Evolutionary conservation across 2,113 vertebrate genomes (phyloP), one percentile per base, ranked within the genome.

Genomic region (Rhinolophus sinicus): DNA sequence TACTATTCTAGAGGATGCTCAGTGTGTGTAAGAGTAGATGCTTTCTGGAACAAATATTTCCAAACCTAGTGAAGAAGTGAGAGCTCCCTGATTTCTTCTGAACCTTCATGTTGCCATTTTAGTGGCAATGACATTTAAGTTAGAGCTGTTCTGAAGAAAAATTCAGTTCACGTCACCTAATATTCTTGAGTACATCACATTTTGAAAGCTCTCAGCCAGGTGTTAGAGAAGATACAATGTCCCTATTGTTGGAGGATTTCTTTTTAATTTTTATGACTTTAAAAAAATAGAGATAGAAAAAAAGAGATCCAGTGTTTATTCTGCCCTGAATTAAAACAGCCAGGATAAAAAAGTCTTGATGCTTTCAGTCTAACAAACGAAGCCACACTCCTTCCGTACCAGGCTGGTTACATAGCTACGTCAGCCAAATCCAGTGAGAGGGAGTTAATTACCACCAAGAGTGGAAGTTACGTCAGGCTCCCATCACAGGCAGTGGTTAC

Each of bases 241-340:
- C 16, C 22, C 11, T 52, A 1, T 85, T 95, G 2, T 86, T 73
- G 78, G 24, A 58, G 73, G 47, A 38, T n/a, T 96, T 54, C 52
- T 95, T 86, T 69, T 92, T 11, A 88, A 58, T n/a, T 94, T 81
- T 18, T 11, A 19, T 94, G 62, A 70, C 28, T 93, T 58, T 89
- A 75, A 28, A 72, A 87, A 84, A 69, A 30, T 6, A 77, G 58
- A 50, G 40, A 44, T 44, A 44, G 40, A 44, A 44, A 44, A 44
- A 44, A 44, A 44, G 40, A 44, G 40, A 44, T 44, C 40, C 40
- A 54, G 12, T 21, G 33, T 95, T 70, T 96, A 69, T 83, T 76
- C 28, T 62, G 8, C 67, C 67, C 50, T 12, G 47, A 96, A 60
- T 9, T 11, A 54, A 80, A 87, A 77, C 84, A 85, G 65, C 28